Evolutionary conservation across 2,888 invertebrate species (phyloP).

Genomic region (Elmis aenea): DNA sequence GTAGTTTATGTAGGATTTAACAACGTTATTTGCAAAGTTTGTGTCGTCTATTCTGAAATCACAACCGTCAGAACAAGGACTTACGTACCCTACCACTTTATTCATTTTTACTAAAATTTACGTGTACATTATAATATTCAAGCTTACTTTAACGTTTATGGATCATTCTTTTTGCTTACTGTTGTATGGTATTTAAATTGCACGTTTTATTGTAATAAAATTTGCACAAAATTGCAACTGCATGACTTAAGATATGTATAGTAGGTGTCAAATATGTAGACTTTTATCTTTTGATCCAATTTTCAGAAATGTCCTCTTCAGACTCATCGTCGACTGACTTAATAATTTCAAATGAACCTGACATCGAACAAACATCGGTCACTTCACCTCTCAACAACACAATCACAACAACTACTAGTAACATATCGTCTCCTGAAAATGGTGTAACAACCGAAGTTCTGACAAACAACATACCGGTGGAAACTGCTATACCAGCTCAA

Average conservation of each 20-base stretch:
- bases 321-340: too few species aligned
- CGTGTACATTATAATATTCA: too few species aligned
- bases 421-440: background rate
- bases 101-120: too few species aligned
- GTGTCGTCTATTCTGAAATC: slow-evolving; percentile 17
- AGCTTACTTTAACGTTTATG: too few species aligned
- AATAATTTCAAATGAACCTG: background rate
- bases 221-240: too few species aligned
- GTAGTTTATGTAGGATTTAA: slow-evolving; percentile 1
- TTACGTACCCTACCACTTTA: slow-evolving; percentile 15
- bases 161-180: too few species aligned
- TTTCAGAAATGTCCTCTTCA: slow-evolving; percentile 37
- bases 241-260: too few species aligned
- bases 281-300: slow-evolving; percentile 24
- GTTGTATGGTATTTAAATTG: too few species aligned
- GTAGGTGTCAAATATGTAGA: slow-evolving; percentile 23
- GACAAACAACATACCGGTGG: background rate
- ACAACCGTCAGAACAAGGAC: slow-evolving; percentile 25
- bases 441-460: background rate
- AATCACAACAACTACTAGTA: background rate
- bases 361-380: background rate
- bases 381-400: background rate
- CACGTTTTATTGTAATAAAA: too few species aligned
- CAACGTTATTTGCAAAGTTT: slow-evolving; percentile 21
- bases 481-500: slow-evolving; percentile 27